These are phyloP conservation scores for Formica exsecta DNA, from an alignment of 1,140 invertebrate species.

Conservation along the genomic window DNA sequence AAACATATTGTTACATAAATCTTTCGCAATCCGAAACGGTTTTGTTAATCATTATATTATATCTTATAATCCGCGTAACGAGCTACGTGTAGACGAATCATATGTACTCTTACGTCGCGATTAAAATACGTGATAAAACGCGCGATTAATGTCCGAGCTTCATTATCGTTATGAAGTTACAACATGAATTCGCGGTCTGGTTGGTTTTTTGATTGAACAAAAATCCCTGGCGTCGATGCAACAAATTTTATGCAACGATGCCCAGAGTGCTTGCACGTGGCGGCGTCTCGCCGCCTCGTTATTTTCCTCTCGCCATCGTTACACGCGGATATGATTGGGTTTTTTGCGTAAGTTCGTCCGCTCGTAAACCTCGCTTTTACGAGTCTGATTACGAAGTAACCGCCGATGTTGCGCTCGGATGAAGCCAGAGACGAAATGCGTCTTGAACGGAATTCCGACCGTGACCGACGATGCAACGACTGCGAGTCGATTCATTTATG, in stretches of 20 bases:
- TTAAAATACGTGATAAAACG: constrained; percentile 33
- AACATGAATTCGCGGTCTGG: neutral
- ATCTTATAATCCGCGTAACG: neutral
- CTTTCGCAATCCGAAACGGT: neutral
- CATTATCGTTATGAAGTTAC: constrained; percentile 8
- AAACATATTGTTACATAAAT: neutral
- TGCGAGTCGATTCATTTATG: neutral
- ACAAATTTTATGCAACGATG: constrained; percentile 16
- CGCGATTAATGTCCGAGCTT: neutral
- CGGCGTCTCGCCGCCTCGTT: neutral
- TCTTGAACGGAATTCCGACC: neutral
- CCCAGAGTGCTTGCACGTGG: neutral
- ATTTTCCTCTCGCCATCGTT: constrained; percentile 12
- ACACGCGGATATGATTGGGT: constrained; percentile 56
- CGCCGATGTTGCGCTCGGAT: constrained; percentile 5
- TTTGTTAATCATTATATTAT: neutral
- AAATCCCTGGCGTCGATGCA: constrained; percentile 10
- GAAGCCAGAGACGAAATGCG: neutral
- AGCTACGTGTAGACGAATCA: neutral
- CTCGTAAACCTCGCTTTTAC: constrained; percentile 66
- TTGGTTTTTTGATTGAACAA: constrained; percentile 1
- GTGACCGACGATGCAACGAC: neutral
- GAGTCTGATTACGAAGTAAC: constrained; percentile 49
- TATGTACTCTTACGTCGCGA: neutral
- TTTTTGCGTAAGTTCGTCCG: constrained; percentile 61